These are phyloP conservation scores for Hemaris fuciformis DNA, from an alignment of 2,888 invertebrate genomes.

Conservation along the genomic window DNA sequence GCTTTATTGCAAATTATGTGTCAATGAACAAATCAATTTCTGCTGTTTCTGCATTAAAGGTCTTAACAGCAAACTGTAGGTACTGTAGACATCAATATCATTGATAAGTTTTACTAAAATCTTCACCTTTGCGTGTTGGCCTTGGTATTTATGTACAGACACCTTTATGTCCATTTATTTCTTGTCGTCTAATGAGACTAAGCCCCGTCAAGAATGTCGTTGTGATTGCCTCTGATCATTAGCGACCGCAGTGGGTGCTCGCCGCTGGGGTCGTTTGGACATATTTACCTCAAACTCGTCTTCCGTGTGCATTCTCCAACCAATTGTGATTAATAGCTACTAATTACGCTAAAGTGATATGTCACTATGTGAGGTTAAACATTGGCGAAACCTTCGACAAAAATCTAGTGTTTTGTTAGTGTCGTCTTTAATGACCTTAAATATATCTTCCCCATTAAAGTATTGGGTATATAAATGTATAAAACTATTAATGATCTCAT, in stretches of 20 bases:
- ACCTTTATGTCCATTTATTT: slow-evolving; percentile 4
- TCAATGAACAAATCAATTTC: no score
- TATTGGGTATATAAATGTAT: no score
- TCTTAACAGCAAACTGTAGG: no score
- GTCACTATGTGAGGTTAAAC: not conserved
- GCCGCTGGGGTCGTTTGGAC: not conserved
- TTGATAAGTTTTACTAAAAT: not conserved
- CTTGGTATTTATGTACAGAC: not conserved
- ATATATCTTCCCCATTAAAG: no score
- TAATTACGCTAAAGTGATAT: not conserved
- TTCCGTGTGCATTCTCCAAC: slow-evolving; percentile 27
- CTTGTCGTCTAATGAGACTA: slow-evolving; percentile 17
- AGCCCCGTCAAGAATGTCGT: slow-evolving; percentile 30
- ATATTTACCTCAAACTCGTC: not conserved
- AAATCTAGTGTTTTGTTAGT: no score
- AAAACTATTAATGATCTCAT: no score
- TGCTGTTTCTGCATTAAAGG: no score
- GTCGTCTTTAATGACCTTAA: no score
- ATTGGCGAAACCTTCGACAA: no score
- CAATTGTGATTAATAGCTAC: slow-evolving; percentile 12
- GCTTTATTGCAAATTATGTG: no score
- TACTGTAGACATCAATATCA: not conserved
- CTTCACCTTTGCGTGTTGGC: not conserved
- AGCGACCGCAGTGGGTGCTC: slow-evolving; percentile 17
- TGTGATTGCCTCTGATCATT: slow-evolving; percentile 29